These are phyloP conservation scores for Chromis chromis DNA, from an alignment of 2,797 vertebrate species.

Conservation along the genomic window DNA sequence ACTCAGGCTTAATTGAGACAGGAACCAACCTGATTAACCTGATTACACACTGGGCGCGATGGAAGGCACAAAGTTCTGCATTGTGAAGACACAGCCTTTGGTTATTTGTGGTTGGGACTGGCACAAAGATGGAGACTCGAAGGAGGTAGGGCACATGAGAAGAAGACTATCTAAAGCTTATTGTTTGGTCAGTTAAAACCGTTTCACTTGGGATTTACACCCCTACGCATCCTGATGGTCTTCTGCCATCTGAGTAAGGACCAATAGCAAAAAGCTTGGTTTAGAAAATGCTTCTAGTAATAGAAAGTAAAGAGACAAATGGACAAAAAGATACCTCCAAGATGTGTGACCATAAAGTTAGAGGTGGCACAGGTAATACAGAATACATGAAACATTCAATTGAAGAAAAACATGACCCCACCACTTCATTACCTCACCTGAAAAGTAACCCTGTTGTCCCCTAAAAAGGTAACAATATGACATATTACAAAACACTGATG, in stretches of 20 bases:
- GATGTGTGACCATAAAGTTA: neutral
- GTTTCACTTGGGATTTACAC: too few species aligned
- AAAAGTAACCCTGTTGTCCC: too few species aligned
- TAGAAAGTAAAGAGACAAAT: neutral
- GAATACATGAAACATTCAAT: too few species aligned
- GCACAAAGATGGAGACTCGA: neutral
- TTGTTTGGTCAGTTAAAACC: too few species aligned
- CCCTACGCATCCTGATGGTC: too few species aligned
- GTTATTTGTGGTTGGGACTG: constrained; percentile 24
- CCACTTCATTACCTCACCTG: too few species aligned
- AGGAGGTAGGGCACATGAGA: neutral
- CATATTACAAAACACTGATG: too few species aligned
- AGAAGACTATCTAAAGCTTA: neutral
- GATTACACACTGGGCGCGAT: constrained; percentile 27
- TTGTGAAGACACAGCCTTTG: constrained; percentile 35
- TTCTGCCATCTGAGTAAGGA: too few species aligned
- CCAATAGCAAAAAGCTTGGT: too few species aligned
- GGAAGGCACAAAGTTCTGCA: constrained; percentile 28
- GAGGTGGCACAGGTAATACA: neutral
- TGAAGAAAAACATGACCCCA: too few species aligned
- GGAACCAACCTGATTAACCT: constrained; percentile 65
- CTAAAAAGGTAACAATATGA: too few species aligned
- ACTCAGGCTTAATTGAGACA: constrained; percentile 50
- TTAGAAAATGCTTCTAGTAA: too few species aligned
- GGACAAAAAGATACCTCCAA: neutral